Percentiles rank a stretch among this genome's conserved stretches.
These are phyloP conservation scores for Dicrurus megarhynchus DNA, from an alignment of 2,113 vertebrate species.

Conservation along the genomic window DNA sequence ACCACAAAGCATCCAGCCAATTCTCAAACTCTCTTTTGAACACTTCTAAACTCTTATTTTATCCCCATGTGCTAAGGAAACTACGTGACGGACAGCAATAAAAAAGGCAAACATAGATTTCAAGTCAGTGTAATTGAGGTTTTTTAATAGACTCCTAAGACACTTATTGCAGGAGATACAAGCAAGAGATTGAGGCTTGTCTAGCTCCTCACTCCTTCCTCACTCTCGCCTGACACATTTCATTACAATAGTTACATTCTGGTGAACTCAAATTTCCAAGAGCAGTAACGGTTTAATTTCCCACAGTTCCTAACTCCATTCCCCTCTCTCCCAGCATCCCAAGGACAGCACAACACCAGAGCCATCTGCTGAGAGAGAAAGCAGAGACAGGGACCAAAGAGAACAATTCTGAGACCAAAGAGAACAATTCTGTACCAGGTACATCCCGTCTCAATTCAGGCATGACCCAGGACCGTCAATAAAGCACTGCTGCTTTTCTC, in stretches of 20 bases:
- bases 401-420: background rate
- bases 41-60: background rate
- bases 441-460: background rate
- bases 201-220: background rate
- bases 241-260: background rate
- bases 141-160: background rate
- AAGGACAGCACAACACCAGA: background rate
- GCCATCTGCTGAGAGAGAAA: background rate
- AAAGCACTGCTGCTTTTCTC: background rate
- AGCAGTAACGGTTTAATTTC: background rate
- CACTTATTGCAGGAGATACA: background rate
- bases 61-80: background rate
- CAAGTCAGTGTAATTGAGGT: background rate
- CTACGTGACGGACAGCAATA: background rate
- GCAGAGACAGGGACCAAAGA: background rate
- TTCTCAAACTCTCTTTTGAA: background rate
- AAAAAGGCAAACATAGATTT: background rate
- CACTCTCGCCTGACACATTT: background rate
- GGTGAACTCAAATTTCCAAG: background rate
- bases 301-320: accelerated
- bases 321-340: background rate
- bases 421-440: background rate
- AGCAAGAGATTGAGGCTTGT: background rate
- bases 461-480: accelerated
- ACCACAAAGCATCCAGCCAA: background rate